Percentiles rank a stretch among this genome's conserved stretches.
Evolutionary conservation across 1,140 invertebrate species (phyloP).

Genomic region (Heliconius melpomene): DNA sequence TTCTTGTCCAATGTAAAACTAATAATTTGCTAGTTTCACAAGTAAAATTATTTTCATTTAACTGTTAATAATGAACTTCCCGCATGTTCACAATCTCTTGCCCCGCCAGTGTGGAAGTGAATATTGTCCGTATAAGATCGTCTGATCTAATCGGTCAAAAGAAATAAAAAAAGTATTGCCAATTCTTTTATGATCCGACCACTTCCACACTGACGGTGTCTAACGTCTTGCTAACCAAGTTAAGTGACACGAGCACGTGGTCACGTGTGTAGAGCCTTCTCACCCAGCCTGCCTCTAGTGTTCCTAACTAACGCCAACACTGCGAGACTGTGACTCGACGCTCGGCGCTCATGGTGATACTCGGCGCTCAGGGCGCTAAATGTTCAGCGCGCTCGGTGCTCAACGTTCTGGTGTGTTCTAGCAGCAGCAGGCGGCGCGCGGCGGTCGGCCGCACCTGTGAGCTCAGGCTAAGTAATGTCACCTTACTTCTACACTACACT

Average conservation of each 20-base stretch:
- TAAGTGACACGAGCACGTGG: not conserved
- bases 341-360: not conserved
- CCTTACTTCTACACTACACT: not conserved
- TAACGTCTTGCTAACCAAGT: not conserved
- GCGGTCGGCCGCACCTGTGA: slow-evolving; percentile 68
- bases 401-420: slow-evolving; percentile 51
- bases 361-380: not conserved
- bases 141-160: not conserved
- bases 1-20: not conserved
- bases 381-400: slow-evolving; percentile 5
- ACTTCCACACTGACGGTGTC: not conserved
- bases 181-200: not conserved
- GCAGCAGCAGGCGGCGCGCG: slow-evolving; percentile 67
- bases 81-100: no score
- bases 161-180: not conserved
- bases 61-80: no score
- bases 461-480: slow-evolving; percentile 58
- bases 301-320: not conserved
- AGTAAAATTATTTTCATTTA: no score
- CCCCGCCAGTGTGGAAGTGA: no score
- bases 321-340: not conserved
- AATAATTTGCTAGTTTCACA: no score
- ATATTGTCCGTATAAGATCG: not conserved
- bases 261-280: not conserved
- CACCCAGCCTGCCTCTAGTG: not conserved